phyloP scores from a whole-genome alignment of 2,888 invertebrate genomes.

The Eupithecia pulchellata region DNA sequence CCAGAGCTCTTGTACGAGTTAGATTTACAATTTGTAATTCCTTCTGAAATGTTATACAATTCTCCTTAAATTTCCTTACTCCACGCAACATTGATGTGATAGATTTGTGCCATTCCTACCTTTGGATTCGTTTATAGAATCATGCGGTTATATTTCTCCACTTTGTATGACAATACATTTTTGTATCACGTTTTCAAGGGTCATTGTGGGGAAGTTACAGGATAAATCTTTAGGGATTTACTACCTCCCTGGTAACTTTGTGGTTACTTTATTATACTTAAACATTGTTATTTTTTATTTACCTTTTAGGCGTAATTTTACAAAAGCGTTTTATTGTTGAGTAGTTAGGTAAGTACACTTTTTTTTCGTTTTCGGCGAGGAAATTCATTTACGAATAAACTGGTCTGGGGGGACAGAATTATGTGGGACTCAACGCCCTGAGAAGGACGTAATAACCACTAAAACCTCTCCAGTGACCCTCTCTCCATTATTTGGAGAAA shows the following conservation, averaged over 20 bases:
- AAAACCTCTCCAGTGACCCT: too few species aligned
- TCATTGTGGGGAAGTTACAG: slow-evolving; percentile 10
- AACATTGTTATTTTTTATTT: not conserved
- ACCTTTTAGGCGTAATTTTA: not conserved
- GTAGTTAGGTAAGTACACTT: too few species aligned
- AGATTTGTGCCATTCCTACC: slow-evolving; percentile 32
- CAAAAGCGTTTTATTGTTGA: not conserved
- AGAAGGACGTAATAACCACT: too few species aligned
- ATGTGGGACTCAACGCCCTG: too few species aligned
- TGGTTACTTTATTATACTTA: not conserved
- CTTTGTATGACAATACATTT: slow-evolving; percentile 17
- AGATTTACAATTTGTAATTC: not conserved
- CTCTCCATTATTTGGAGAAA: too few species aligned
- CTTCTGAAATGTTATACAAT: not conserved
- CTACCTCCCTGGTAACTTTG: slow-evolving; percentile 7
- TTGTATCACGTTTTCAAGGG: slow-evolving; percentile 20
- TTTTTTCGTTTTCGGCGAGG: too few species aligned
- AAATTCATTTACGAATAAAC: too few species aligned
- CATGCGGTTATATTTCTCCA: slow-evolving; percentile 27
- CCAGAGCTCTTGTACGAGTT: not conserved
- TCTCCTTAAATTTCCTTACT: slow-evolving; percentile 13
- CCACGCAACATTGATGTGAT: slow-evolving; percentile 24
- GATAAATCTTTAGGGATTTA: slow-evolving; percentile 13
- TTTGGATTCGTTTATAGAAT: slow-evolving; percentile 34
- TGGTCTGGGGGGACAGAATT: too few species aligned